Evolutionary conservation across 2,888 invertebrate species (phyloP), one percentile per base, ranked within the genome.

Genomic region (Troides oblongomaculatus): DNA sequence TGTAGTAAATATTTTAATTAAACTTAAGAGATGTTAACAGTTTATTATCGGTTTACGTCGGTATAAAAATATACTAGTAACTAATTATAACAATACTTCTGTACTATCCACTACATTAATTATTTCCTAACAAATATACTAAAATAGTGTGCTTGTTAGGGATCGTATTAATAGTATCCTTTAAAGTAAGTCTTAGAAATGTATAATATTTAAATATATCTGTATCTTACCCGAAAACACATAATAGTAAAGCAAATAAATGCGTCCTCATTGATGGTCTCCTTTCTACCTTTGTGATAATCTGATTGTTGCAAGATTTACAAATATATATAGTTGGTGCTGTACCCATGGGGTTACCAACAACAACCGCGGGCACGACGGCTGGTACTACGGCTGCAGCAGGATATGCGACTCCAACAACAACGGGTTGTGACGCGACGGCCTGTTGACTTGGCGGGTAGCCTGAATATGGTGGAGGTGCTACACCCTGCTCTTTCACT

Each of bases 241-340:
- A 94, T 18, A 94, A 81, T 0, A 94, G 62, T 12, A 89, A 71
- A 7, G 94, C 94, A 71, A 93, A 87, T 14, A 94, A 76, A 79
- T 94, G 94, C 0, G 94, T 94, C 67, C 87, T 90, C 8, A 89
- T 86, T 0, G 91, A 87, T 8, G 94, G 77, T 70, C 82, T 89
- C 58, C 76, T 77, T 73, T 84, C 83, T 43, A 93, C 78, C 46
- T 87, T 85, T 0, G 94, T 93, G 18, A 89, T 79, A 1, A 93
- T 84, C 30, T 85, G 85, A 12, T 81, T 79, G 46, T 89, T 86
- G 71, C 94, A 94, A 1, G 87, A 87, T 3, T 84, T 89, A 73
- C 94, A 94, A 17, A 85, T 81, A 1, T 84, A 66, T 0, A 70
- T 50, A 0, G 84, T 70, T 0, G 89, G 78, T 1, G 74, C 70